phyloP scores from a whole-genome alignment of 2,113 vertebrate genomes.

The Clarias gariepinus region DNA sequence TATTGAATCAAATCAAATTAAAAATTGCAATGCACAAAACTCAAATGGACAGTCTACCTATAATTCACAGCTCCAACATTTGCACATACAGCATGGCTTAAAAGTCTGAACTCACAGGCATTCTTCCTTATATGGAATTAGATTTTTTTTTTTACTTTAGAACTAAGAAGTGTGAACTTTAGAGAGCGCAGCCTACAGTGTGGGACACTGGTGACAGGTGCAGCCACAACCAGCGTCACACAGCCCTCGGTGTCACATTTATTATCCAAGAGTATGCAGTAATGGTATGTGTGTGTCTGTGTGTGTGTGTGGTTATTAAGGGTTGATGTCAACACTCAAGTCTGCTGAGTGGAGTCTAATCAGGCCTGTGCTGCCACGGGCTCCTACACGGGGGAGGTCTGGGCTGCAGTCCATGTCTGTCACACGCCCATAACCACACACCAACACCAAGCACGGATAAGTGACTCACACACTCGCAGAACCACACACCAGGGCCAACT shows the following conservation, averaged over 20 bases:
- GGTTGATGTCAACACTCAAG: conserved; percentile 56
- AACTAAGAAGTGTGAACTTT: neutral
- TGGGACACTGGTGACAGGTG: conserved; percentile 47
- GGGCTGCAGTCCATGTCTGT: conserved; percentile 50
- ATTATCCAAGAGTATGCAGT: conserved; percentile 46
- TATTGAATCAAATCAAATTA: too few relatives aligned
- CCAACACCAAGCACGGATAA: conserved; percentile 1
- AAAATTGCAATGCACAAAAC: too few relatives aligned
- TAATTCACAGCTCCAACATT: too few relatives aligned
- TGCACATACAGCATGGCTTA: too few relatives aligned
- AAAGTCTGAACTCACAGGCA: too few relatives aligned
- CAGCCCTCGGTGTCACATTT: conserved; percentile 41
- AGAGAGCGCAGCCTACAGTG: neutral
- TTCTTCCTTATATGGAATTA: too few relatives aligned
- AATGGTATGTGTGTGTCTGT: conserved; percentile 41
- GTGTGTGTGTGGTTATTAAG: conserved; percentile 45
- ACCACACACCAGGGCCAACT: conserved; percentile 29
- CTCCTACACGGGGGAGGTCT: conserved; percentile 51
- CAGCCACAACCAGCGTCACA: conserved; percentile 8
- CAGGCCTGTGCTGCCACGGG: conserved; percentile 36
- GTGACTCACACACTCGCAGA: conserved; percentile 20
- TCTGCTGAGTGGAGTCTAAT: conserved; percentile 45
- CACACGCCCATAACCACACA: conserved; percentile 45
- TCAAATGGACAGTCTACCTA: too few relatives aligned
- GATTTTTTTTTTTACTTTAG: too few relatives aligned